Percentiles rank a stretch among this genome's conserved stretches.
Conservation (phyloP, 2,888 invertebrate genomes). For the Mesorhabditis belari region DNA sequence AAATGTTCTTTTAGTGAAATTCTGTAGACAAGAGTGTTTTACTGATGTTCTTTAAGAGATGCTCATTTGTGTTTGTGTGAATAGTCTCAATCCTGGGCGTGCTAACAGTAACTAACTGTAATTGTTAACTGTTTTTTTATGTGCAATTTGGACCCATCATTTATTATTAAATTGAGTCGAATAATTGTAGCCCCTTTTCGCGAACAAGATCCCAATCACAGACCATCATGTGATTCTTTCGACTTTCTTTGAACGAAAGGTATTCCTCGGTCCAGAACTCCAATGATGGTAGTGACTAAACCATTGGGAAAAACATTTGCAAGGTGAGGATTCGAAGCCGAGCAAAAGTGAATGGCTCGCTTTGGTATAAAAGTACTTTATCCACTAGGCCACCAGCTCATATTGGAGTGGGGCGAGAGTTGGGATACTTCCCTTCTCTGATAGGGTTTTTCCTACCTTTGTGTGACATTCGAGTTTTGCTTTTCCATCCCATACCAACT, state of each 20-base stretch:
- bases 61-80: no score
- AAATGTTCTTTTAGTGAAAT: no score
- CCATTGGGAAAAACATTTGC: slow-evolving; percentile 4
- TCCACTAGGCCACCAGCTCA: no score
- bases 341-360: neutral
- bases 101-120: no score
- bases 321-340: neutral
- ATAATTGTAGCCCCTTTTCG: neutral
- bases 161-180: no score
- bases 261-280: neutral
- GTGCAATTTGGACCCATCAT: no score
- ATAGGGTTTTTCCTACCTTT: no score
- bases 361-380: no score
- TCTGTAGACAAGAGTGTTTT: no score
- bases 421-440: slow-evolving; percentile 8
- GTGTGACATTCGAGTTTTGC: slow-evolving; percentile 21
- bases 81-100: no score
- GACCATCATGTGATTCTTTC: slow-evolving; percentile 28
- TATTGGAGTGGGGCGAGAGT: neutral
- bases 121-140: no score
- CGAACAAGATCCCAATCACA: slow-evolving; percentile 21
- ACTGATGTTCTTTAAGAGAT: no score
- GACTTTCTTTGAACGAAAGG: slow-evolving; percentile 5
- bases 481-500: slow-evolving; percentile 29
- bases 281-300: slow-evolving; percentile 1